Evolutionary conservation across 2,888 invertebrate species (phyloP), one percentile per base, ranked within the genome.

Genomic region (Halocaridina rubra): DNA sequence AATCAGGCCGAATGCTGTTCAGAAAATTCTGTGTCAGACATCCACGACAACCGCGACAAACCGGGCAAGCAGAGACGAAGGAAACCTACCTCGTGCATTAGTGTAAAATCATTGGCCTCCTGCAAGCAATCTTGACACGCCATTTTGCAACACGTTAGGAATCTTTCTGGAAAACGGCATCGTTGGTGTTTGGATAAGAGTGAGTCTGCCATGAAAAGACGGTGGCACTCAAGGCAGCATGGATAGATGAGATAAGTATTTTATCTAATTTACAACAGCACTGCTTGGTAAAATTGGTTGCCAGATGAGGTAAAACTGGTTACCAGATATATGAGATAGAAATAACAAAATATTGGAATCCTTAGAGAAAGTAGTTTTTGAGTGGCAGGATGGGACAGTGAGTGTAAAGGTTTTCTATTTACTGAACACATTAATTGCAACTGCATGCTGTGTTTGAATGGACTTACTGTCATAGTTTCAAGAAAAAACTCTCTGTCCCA

Each of bases 41-140:
- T 81, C 33, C 80, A 81, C 39, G 80, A 81, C 29, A 81, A 59
- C n/a, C 74, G 61, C 7, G 64, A 67, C 16, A 75, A 24, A 29
- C 64, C 39, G 64, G 67, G 46, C 72, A 80, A 84, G 74, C 39
- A 78, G 24, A 69, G 82, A 19, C 46, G 84, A 77, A 57, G 84
- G n/a, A 87, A 87, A 72, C 85, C 87, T n/a, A 81, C 76, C 53
- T 84, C 87, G 19, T 87, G 87, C 72, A 78, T 87, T 71, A 87
- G 80, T 77, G 82, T 85, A 75, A 87, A 87, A 64, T 81, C 80
- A 19, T 74, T 85, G 46, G 69, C 87, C n/a, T 76, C 77, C 19
- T 87, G 87, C 61, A 85, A 85, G 29, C 87, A 87, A 80, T 82
- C 87, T 61, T 88, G 85, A 86, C 85, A 79, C 79, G 59, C 39